Evolutionary conservation across 2,888 invertebrate genomes (phyloP).

Genomic region (Lepidonotus clava): DNA sequence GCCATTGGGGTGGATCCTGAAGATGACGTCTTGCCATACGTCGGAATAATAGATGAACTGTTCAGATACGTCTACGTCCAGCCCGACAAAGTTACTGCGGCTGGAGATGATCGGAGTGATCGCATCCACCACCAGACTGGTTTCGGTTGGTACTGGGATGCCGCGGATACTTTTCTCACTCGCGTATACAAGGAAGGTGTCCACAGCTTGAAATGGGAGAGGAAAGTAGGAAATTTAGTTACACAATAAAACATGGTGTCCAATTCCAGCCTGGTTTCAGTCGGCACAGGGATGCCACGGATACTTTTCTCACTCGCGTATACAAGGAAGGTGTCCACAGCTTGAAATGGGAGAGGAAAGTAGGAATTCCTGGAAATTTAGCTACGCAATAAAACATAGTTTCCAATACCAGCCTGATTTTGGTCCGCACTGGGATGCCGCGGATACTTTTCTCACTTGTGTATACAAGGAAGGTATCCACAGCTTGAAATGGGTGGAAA

Average conservation of each 20-base stretch:
- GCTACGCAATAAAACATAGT: too few species aligned
- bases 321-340: slow-evolving; percentile 93
- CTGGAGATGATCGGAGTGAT: slow-evolving; percentile 96
- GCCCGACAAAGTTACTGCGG: slow-evolving; percentile 94
- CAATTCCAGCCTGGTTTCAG: background rate
- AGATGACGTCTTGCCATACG: slow-evolving; percentile 85
- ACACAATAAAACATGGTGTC: too few species aligned
- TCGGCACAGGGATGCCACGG: slow-evolving; percentile 58
- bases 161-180: slow-evolving; percentile 89
- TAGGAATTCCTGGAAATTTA: too few species aligned
- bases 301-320: slow-evolving; percentile 95
- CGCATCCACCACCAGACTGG: slow-evolving; percentile 83
- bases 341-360: too few species aligned
- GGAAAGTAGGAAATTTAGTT: too few species aligned
- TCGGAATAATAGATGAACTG: slow-evolving; percentile 98
- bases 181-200: slow-evolving; percentile 96
- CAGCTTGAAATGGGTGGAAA: slow-evolving; percentile 83
- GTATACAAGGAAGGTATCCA: slow-evolving; percentile 95
- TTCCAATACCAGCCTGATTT: slow-evolving; percentile 78
- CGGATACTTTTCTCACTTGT: slow-evolving; percentile 91
- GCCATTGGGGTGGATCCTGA: slow-evolving; percentile 85
- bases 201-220: slow-evolving; percentile 85
- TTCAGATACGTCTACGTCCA: slow-evolving; percentile 94
- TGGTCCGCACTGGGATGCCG: slow-evolving; percentile 56
- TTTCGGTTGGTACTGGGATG: slow-evolving; percentile 45